These are phyloP conservation scores for Choloepus hoffmanni DNA, from an alignment of 2,113 vertebrate species.

Conservation along the genomic window DNA sequence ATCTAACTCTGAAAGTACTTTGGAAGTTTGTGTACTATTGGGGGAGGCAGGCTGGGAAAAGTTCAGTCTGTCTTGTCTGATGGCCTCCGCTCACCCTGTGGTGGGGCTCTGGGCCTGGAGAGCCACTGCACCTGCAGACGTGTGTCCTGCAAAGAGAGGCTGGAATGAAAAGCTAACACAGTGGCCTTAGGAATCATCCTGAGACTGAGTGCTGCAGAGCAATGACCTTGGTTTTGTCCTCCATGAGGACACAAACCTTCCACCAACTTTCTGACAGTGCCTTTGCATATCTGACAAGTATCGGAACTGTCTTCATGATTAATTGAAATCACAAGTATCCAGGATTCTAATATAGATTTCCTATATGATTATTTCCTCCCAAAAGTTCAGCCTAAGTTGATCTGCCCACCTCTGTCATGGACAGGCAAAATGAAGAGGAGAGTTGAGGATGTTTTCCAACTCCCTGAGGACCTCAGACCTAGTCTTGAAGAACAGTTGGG, in stretches of 20 bases:
- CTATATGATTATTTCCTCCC: neutral
- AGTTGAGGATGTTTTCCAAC: neutral
- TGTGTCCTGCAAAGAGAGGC: neutral
- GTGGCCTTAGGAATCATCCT: neutral
- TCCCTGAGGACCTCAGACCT: neutral
- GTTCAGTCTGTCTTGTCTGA: neutral
- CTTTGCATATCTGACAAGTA: neutral
- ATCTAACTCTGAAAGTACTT: neutral
- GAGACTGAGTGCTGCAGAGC: neutral
- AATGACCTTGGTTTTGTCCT: neutral
- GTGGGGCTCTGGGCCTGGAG: neutral
- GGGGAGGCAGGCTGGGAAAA: neutral
- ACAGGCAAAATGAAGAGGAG: neutral
- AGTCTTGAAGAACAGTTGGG: neutral
- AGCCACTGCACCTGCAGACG: neutral
- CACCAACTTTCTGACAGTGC: neutral
- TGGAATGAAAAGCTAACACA: neutral
- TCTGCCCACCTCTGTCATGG: neutral
- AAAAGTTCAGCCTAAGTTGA: neutral
- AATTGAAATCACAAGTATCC: neutral
- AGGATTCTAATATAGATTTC: neutral
- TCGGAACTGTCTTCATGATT: neutral
- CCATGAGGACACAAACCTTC: neutral
- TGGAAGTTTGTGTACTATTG: neutral
- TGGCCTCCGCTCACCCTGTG: neutral